Evolutionary conservation across 2,797 vertebrate genomes (phyloP).

Genomic region (Typhlichthys subterraneus): DNA sequence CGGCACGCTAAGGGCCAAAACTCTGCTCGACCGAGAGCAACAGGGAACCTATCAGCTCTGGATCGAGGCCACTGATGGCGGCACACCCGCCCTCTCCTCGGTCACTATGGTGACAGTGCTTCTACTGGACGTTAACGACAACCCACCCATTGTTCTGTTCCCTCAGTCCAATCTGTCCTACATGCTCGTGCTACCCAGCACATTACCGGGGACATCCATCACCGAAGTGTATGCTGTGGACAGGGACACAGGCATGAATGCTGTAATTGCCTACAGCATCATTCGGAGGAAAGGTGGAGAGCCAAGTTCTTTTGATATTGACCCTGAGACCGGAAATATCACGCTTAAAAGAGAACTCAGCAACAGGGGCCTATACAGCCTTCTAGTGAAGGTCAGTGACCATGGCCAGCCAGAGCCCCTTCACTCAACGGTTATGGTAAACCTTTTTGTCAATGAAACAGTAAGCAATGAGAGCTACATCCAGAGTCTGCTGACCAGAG

Average conservation of each 20-base stretch:
- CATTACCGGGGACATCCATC: slow-evolving; percentile 92
- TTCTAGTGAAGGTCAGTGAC: slow-evolving; percentile 96
- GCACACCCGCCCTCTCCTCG: slow-evolving; percentile 89
- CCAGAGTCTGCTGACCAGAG: slow-evolving; percentile 89
- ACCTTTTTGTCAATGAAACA: slow-evolving; percentile 97
- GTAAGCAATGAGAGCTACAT: slow-evolving; percentile 97
- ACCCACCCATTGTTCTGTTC: slow-evolving; percentile 94
- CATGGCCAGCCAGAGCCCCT: slow-evolving; percentile 95
- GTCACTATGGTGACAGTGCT: slow-evolving; percentile 93
- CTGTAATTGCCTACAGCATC: slow-evolving; percentile 96
- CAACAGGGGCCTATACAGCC: slow-evolving; percentile 91
- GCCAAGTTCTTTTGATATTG: slow-evolving; percentile 91
- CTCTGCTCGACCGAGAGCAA: slow-evolving; percentile 92
- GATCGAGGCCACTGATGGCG: slow-evolving; percentile 93
- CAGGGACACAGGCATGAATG: slow-evolving; percentile 98
- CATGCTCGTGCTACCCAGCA: slow-evolving; percentile 90
- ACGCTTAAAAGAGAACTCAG: slow-evolving; percentile 91
- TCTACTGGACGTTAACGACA: slow-evolving; percentile 96
- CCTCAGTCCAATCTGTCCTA: slow-evolving; percentile 98
- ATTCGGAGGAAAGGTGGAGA: slow-evolving; percentile 92
- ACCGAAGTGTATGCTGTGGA: slow-evolving; percentile 98
- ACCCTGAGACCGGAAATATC: slow-evolving; percentile 96
- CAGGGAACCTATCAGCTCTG: slow-evolving; percentile 93
- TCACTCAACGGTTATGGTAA: slow-evolving; percentile 92
- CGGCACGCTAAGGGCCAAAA: slow-evolving; percentile 91